Percentiles rank a stretch among this genome's conserved stretches.
Evolutionary conservation across 2,113 vertebrate genomes (phyloP).

Genomic region (Catharus bicknelli): DNA sequence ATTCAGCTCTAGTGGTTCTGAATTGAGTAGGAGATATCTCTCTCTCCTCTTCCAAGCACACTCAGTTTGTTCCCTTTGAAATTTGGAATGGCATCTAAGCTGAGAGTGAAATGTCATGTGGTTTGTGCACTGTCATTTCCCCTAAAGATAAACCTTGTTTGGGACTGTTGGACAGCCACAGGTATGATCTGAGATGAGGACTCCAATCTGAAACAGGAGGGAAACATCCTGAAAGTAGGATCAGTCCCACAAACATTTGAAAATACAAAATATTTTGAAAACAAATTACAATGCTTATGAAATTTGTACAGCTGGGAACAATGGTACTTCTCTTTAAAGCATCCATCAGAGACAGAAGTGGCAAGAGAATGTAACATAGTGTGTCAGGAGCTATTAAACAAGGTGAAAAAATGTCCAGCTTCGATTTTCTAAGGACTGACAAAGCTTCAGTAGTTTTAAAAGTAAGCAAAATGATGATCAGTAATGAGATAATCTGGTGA

Average conservation of each 20-base stretch:
- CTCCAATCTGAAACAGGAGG: not conserved
- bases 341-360: not conserved
- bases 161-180: not conserved
- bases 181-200: not conserved
- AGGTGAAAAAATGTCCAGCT: not conserved
- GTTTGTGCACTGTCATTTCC: not conserved
- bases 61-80: not conserved
- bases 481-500: rapidly evolving
- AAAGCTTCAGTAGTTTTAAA: not conserved
- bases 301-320: not conserved
- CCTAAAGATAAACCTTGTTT: not conserved
- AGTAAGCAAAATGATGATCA: not conserved
- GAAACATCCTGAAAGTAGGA: not conserved
- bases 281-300: not conserved
- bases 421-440: not conserved
- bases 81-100: not conserved
- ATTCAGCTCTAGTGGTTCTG: not conserved
- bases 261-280: not conserved
- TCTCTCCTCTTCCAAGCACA: not conserved
- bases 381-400: not conserved
- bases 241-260: not conserved
- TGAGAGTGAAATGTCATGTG: not conserved
- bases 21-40: not conserved
- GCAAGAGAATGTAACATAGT: not conserved
- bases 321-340: not conserved